Percentiles rank a stretch among this genome's conserved stretches.
Evolutionary conservation across 1,140 invertebrate species (phyloP).

Genomic region (Lithobius niger): DNA sequence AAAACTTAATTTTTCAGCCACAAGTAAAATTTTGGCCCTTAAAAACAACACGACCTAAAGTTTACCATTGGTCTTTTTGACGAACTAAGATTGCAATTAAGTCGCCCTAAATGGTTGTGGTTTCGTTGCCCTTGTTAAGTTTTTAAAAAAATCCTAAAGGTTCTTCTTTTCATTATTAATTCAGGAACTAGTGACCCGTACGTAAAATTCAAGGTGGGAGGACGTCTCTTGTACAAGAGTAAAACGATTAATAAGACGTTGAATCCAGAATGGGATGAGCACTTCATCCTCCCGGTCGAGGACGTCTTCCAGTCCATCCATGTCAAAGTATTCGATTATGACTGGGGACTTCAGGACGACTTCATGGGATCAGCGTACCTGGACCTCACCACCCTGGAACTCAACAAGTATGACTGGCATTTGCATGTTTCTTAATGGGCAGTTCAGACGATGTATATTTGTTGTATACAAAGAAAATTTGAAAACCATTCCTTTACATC

Average conservation of each 20-base stretch:
- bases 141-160: neutral
- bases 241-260: slow-evolving; percentile 77
- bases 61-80: slow-evolving; percentile 1
- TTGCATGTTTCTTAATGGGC: no score
- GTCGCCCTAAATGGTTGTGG: slow-evolving; percentile 6
- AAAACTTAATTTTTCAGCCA: no score
- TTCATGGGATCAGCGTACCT: slow-evolving; percentile 86
- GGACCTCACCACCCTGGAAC: slow-evolving; percentile 68
- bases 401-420: slow-evolving; percentile 59
- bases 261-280: slow-evolving; percentile 92
- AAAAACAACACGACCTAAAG: neutral
- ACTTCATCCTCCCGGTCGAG: slow-evolving; percentile 84
- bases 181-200: slow-evolving; percentile 94
- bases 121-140: neutral
- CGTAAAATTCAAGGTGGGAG: slow-evolving; percentile 89
- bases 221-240: slow-evolving; percentile 81
- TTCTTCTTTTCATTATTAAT: slow-evolving; percentile 24
- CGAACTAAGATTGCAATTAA: neutral
- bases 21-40: no score
- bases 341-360: slow-evolving; percentile 92
- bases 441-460: no score
- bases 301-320: slow-evolving; percentile 73
- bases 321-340: slow-evolving; percentile 94
- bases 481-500: no score
- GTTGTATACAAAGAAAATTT: no score